Evolutionary conservation across 2,888 invertebrate genomes (phyloP), one percentile per base, ranked within the genome.

Genomic region (Dynastes hyllus): DNA sequence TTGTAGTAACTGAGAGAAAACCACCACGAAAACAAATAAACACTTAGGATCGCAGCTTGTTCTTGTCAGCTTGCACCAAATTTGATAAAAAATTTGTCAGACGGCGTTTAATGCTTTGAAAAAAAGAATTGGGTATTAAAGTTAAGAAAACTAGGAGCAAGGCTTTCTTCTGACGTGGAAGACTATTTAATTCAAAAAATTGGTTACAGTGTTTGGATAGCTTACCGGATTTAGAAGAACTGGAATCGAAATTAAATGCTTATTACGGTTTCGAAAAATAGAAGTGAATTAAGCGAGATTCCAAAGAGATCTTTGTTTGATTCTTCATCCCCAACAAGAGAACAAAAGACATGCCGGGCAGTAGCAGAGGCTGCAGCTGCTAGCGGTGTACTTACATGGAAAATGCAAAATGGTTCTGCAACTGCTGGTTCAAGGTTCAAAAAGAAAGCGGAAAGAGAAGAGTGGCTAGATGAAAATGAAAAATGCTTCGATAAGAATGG

Each of bases 201-300:
- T 65, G 88, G 89, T 16, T 88, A 87, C 73, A 88, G 89, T 66
- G 90, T 84, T 89, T 93, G 84, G 93, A 93, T 83, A 93, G 92
- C 84, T 91, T 95, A 88, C 94, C 94, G 70, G 95, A 95, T 85
- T 90, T 95, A 80, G 94, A 94, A 85, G 94, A 95, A 87, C 88
- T 95, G 85, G 94, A 95, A 88, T 93, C 94, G 0, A 95, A 95
- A 87, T 90, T 95, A 84, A 93, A 91, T 89, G 95, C 95, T 66
- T 95, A 95, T 90, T 95, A 95, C 89, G 94, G 94, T 89, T 92
- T 95, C 80, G 94, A 95, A 86, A 94, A 37, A 50, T 32, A 87
- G 88, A 76, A 86, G 87, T 78, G 88, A 87, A 65, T 77, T 86
- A 51, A 86, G 87, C 75, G 88, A 87, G 37, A 83, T 87, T 81